Evolutionary conservation across 2,888 invertebrate species (phyloP).

Genomic region (Adineta ricciae): DNA sequence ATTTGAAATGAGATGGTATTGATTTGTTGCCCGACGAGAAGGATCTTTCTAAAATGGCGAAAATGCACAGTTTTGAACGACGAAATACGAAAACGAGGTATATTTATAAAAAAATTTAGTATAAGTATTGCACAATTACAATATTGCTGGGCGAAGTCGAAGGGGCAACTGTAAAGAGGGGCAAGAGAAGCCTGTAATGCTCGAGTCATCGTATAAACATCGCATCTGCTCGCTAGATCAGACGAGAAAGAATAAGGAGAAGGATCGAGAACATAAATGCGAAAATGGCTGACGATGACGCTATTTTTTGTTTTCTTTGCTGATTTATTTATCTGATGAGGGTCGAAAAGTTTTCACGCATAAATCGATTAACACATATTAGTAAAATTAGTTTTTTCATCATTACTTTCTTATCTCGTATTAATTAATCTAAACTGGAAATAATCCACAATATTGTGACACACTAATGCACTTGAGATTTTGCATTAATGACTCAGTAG

Average conservation of each 20-base stretch:
- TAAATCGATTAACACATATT: background rate
- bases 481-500: too few species aligned
- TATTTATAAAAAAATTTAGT: background rate
- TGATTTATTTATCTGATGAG: background rate
- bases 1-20: background rate
- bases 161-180: background rate
- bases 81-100: background rate
- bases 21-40: background rate
- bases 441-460: background rate
- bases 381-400: background rate
- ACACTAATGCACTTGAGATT: background rate
- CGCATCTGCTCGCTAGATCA: background rate
- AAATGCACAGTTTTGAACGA: background rate
- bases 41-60: background rate
- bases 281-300: background rate
- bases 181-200: background rate
- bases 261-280: background rate
- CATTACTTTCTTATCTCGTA: background rate
- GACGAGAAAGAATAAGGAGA: background rate
- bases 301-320: background rate
- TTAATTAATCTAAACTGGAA: background rate
- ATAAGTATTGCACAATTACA: background rate
- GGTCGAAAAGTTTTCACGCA: background rate
- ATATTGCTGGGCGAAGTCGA: background rate
- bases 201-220: background rate